Conservation (phyloP, 1,140 invertebrate species). For the Triops longicaudatus region DNA sequence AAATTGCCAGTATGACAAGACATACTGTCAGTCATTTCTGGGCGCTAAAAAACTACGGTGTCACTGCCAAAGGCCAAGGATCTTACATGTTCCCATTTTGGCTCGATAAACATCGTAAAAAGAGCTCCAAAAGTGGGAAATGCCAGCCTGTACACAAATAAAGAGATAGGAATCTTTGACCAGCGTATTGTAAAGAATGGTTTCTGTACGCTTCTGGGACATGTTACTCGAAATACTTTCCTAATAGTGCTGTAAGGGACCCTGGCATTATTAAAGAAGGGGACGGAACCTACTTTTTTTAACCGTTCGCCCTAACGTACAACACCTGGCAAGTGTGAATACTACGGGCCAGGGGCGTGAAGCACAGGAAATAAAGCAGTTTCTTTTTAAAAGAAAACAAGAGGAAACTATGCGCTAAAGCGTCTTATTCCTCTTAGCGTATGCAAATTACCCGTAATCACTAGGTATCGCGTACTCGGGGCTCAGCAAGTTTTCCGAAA, state of each 20-base stretch:
- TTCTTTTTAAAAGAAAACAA: neutral
- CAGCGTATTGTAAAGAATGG: neutral
- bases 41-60: neutral
- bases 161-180: neutral
- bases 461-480: neutral
- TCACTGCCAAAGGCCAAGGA: neutral
- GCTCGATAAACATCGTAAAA: neutral
- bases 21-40: neutral
- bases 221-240: neutral
- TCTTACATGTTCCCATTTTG: neutral
- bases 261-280: neutral
- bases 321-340: slow-evolving; percentile 14
- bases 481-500: neutral
- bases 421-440: neutral
- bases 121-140: neutral
- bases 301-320: neutral
- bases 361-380: neutral
- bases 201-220: neutral
- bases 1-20: neutral
- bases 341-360: neutral
- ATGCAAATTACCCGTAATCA: slow-evolving; percentile 3
- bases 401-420: neutral
- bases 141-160: neutral
- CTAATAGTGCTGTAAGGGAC: neutral
- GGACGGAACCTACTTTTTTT: neutral